Base-by-base conservation (phyloP, 2,888 invertebrate genomes). In the Minunthozetes semirufus region DNA sequence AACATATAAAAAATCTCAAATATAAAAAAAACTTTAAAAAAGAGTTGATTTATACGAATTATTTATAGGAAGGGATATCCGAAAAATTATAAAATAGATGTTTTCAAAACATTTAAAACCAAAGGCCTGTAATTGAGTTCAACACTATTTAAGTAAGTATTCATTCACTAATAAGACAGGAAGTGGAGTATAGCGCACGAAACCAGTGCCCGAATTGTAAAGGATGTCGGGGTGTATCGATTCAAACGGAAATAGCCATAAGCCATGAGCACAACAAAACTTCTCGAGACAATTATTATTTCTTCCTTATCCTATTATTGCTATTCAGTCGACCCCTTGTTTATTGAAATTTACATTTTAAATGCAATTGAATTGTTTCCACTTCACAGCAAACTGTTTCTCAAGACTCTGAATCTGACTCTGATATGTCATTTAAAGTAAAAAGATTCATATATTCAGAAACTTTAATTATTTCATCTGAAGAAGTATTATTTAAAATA, bases 141-240 rank as follows among this genome's bases (percentile, higher is more conserved):
- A 56, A 56, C 42, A 42, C 22, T 56, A 56, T 56, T 56, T 56
- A 22, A 56, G 56, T 56, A 25, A 56, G 56, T 56, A 56, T 56
- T 56, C 56, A 56, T 56, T 61, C 33, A 61, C 33, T 33, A 46
- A 22, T 68, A 42, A 68, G 68, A 68, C 42, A 68, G 68, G 68
- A 68, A 68, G 68, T 68, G 38, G 19, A 63, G 13, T 63, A 63
- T 63, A n/a, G 63, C 38, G 63, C 63, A 63, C 63, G 63, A 63
- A 38, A 33, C 19, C 53, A 33, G 38, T 33, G 38, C 6, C 17
- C 38, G 33, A 33, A 53, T 6, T 53, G 8, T 22, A 53, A 19
- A 63, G 63, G 63, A 63, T 63, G 63, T 68, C 38, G 68, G 68
- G 68, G 68, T 68, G 68, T 68, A 68, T 68, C 38, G 68, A 68